Evolutionary conservation across 1,140 invertebrate species (phyloP), one percentile per base, ranked within the genome.

Genomic region (Reticulitermes speratus): DNA sequence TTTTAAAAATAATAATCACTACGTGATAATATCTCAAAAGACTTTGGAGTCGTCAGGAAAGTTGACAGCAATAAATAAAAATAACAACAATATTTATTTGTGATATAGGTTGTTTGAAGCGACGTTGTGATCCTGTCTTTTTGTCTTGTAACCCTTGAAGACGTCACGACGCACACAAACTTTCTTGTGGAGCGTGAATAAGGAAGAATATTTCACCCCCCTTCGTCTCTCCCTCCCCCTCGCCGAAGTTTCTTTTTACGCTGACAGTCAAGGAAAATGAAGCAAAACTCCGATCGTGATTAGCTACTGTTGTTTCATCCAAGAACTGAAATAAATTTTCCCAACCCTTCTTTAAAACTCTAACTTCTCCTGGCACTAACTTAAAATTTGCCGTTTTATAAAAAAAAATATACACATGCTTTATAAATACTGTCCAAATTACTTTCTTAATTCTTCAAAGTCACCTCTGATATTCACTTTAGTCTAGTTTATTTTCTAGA

Each of bases 231-330:
- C 16, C n/a, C 11, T 65, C 30, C 7, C 65, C 65, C 65, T 75
- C 25, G 8, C 65, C n/a, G 25, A 75, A 75, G 9, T 30, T 75
- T 75, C 16, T 30, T 75, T 30, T 75, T 75, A 6, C n/a, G n/a
- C 25, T 75, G 65, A 55, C 52, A 75, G 65, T 75, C 65, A 30
- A 30, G 65, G 65, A 75, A 75, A 75, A 75, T 30, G 65, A 75
- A 75, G 65, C n/a, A 8, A 25, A 2, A n/a, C 25, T 75, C n/a
- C n/a, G 65, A 75, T 75, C n/a, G 65, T 75, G 65, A 75, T 75
- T 75, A 75, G 65, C 65, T 75, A 75, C 65, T 75, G 65, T 75
- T 75, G 65, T 75, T 75, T 75, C 65, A 75, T 75, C 65, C 65
- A 75, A 75, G 65, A 75, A 75, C 5, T 30, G 65, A 75, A 75